Evolutionary conservation across 35 echinoderm and acorn worm genomes (phyloP).

Genomic region (Hemicentrotus pulcherrimus): DNA sequence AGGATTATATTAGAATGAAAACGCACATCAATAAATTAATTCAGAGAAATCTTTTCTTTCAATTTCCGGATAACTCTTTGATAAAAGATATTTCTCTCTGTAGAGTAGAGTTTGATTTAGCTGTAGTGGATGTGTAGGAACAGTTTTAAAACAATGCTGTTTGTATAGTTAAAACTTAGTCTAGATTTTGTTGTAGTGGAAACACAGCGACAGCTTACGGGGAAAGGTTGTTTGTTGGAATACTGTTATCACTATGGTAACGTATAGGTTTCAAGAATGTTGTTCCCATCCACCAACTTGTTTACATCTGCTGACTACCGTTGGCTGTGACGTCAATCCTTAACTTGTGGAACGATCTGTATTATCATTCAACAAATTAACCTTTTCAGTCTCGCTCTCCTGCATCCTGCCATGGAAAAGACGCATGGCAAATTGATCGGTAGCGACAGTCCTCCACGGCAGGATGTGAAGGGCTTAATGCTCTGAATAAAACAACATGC

Average conservation of each 20-base stretch:
- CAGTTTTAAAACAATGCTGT: not conserved
- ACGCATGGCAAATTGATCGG: too few species aligned
- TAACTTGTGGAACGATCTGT: not conserved
- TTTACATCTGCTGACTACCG: not conserved
- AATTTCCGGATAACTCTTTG: too few species aligned
- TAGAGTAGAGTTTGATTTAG: not conserved
- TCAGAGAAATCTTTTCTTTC: too few species aligned
- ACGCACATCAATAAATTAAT: too few species aligned
- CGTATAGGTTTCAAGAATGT: not conserved
- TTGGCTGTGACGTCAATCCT: not conserved
- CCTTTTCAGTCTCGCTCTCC: not conserved
- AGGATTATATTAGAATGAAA: too few species aligned
- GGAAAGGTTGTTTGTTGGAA: not conserved
- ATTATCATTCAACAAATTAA: not conserved
- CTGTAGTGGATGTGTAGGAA: not conserved
- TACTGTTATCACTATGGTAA: not conserved
- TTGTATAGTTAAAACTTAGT: not conserved
- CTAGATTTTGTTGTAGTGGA: not conserved
- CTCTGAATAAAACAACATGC: too few species aligned
- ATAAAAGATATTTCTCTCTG: too few species aligned
- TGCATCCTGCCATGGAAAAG: not conserved
- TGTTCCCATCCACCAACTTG: not conserved
- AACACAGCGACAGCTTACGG: not conserved
- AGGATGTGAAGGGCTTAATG: too few species aligned
- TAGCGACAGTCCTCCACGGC: too few species aligned